Evolutionary conservation across 1,140 invertebrate genomes (phyloP), one percentile per base, ranked within the genome.

Genomic region (Pseudachorutes palmiensis): DNA sequence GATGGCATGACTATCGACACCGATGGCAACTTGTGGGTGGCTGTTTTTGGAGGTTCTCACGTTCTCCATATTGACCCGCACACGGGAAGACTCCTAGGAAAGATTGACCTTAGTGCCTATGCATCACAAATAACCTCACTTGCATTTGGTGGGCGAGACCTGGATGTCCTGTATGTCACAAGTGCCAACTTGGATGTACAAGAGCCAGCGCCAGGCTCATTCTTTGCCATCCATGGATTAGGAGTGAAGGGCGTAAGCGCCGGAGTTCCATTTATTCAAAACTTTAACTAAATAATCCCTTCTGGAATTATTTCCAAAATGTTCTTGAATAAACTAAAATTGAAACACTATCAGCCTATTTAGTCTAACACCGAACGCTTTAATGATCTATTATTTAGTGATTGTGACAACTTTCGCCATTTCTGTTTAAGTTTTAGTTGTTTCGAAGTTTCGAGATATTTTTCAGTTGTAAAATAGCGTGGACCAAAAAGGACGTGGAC

Each of bases 141-240:
- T 5, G 80, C 81, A 33, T 87, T 84, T 72, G 85, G 85, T 5
- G 85, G 85, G 1, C 75, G 77, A 1, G 73, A 84, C 66, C 76
- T 84, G 5, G 80, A 82, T 55, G 77, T 74, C 41, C 69, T 83
- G 2, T 84, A 79, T 67, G 81, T 83, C 0, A 83, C 83, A 0
- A 79, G 81, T 0, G 77, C 80, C 57, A 75, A 68, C 5, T 55
- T 55, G 51, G 24, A 55, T 22, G 12, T 55, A 19, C 9, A 45
- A 45, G 51, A 55, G 24, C 51, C 51, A 14, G 9, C 24, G 14
- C 5, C 51, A 14, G 51, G 51, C 9, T 55, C 51, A 14, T 22
- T 55, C 24, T 55, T 55, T 55, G 51, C 51, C 9, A 26, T 55
- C 24, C 24, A 55, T 24, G 51, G 24, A 5, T 24, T 55, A 3